Evolutionary conservation across 2,888 invertebrate genomes (phyloP).

Genomic region (Erebia ligea): DNA sequence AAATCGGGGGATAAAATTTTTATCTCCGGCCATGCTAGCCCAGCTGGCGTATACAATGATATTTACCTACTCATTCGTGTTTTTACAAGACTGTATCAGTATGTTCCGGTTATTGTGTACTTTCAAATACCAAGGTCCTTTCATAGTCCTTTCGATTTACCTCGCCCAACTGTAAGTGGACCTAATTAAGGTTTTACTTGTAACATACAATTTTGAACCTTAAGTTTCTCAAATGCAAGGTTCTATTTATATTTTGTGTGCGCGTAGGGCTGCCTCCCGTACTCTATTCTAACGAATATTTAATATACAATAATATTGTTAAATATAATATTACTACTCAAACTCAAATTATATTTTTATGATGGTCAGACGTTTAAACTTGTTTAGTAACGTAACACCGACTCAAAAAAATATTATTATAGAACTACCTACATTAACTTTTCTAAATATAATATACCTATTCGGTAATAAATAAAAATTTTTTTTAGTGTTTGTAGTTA

Average conservation of each 20-base stretch:
- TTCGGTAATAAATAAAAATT: too few species aligned
- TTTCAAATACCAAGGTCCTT: slow-evolving; percentile 72
- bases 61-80: slow-evolving; percentile 19
- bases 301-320: background rate
- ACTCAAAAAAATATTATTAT: too few species aligned
- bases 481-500: too few species aligned
- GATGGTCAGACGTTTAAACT: too few species aligned
- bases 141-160: slow-evolving; percentile 52
- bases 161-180: slow-evolving; percentile 52
- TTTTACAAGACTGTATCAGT: slow-evolving; percentile 38
- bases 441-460: too few species aligned
- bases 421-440: too few species aligned
- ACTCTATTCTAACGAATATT: background rate
- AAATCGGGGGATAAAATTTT: too few species aligned
- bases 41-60: slow-evolving; percentile 24
- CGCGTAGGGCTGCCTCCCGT: slow-evolving; percentile 2
- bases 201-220: slow-evolving; percentile 29
- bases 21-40: too few species aligned
- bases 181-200: slow-evolving; percentile 43
- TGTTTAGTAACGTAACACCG: too few species aligned
- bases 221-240: slow-evolving; percentile 11
- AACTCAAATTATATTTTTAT: too few species aligned
- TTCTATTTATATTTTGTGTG: slow-evolving; percentile 16
- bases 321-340: too few species aligned
- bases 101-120: slow-evolving; percentile 69